Evolutionary conservation across 2,888 invertebrate genomes (phyloP).

Genomic region (Lissonota sp.): DNA sequence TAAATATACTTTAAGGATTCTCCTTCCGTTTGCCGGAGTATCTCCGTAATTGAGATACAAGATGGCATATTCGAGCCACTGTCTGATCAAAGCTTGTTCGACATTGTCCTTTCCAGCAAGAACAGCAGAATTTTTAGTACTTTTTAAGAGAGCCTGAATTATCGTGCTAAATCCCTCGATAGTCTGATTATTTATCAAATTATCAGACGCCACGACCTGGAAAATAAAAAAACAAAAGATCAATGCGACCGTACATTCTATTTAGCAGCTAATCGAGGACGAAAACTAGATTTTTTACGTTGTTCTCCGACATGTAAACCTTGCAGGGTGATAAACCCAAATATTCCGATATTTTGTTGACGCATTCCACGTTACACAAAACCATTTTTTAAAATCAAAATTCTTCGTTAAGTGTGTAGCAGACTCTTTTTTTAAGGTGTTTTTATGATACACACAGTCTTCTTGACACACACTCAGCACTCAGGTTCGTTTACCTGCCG

Average conservation of each 20-base stretch:
- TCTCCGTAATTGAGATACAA: slow-evolving; percentile 85
- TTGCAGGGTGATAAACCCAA: slow-evolving; percentile 74
- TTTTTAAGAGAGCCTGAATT: slow-evolving; percentile 74
- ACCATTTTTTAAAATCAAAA: too few species aligned
- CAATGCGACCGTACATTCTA: too few species aligned
- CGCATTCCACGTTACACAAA: slow-evolving; percentile 78
- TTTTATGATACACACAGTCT: too few species aligned
- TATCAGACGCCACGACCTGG: slow-evolving; percentile 73
- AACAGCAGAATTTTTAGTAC: slow-evolving; percentile 73
- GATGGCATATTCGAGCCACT: slow-evolving; percentile 89
- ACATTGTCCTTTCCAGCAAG: slow-evolving; percentile 74
- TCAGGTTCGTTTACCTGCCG: too few species aligned
- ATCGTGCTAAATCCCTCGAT: slow-evolving; percentile 79
- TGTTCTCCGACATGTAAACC: slow-evolving; percentile 74
- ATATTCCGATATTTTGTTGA: slow-evolving; percentile 77
- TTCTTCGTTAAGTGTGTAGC: too few species aligned
- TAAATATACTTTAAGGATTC: slow-evolving; percentile 84
- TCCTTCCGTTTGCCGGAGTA: slow-evolving; percentile 83
- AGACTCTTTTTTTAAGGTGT: too few species aligned
- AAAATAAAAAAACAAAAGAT: slow-evolving; percentile 25
- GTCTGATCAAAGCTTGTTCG: slow-evolving; percentile 79
- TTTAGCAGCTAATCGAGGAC: not conserved
- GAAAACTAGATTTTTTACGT: slow-evolving; percentile 68
- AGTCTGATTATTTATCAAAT: slow-evolving; percentile 69
- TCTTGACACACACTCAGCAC: too few species aligned